Evolutionary conservation across 2,888 invertebrate species (phyloP), one percentile per base, ranked within the genome.

Genomic region (Phytoseiulus persimilis): DNA sequence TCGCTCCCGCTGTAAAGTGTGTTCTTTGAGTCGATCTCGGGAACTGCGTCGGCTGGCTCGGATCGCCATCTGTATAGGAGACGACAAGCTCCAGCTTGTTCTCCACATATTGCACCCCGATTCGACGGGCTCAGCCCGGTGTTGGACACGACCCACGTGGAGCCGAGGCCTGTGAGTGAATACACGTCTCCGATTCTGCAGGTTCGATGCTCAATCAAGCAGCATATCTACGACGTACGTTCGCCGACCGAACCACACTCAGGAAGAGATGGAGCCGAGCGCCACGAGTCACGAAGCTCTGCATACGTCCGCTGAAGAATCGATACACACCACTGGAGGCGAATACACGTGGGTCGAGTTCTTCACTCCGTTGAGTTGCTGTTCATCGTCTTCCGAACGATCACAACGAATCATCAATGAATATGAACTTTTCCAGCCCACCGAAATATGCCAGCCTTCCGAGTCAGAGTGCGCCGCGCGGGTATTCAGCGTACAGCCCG

Each of bases 211-310:
- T 14, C 32, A 87, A 23, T 33, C 87, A 6, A 39, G 39, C 39
- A 87, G 39, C 32, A 3, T 87, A n/a, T 87, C 87, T 11, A 9
- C 39, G 33, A 32, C 87, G 11, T 87, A 87, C 87, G 87, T 87
- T 1, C 87, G 33, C 18, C 87, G 39, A 45, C 32, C 32, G 23
- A 33, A 45, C 6, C 32, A n/a, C 0, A 32, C 87, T n/a, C 31
- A n/a, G 9, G 87, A 87, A 31, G 87, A 87, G 14, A 87, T 87
- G 87, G 87, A 87, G 45, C 87, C 87, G 5, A 87, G 87, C 33
- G 87, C 87, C 2, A 39, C 32, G 33, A 87, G 87, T n/a, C 87
- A 87, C 33, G 87, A 87, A 45, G 39, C n/a, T 11, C 6, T n/a
- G n/a, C 32, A 87, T n/a, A 45, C 87, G 33, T 87, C 87, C 33